Evolutionary conservation across 1,140 invertebrate genomes (phyloP).

Genomic region (Campoletis sonorensis): DNA sequence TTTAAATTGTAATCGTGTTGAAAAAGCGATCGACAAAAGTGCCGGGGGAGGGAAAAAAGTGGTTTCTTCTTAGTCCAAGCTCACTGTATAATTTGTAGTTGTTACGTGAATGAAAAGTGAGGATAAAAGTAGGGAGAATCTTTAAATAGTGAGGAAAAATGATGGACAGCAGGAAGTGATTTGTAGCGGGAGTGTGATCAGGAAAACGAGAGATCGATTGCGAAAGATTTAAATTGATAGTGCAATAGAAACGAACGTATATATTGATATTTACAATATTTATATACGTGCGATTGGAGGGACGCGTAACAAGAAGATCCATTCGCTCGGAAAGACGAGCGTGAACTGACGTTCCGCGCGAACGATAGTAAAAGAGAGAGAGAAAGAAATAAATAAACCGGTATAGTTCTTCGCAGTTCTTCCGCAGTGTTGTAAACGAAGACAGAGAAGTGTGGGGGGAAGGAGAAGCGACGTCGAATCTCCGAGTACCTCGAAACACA

Average conservation of each 20-base stretch:
- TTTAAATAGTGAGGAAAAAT: not conserved
- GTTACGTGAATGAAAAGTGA: not conserved
- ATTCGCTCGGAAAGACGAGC: not conserved
- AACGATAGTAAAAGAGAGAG: not conserved
- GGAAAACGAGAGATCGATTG: not conserved
- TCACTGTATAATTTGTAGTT: not conserved
- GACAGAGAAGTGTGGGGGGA: no score
- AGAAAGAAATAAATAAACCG: not conserved
- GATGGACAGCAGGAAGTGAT: not conserved
- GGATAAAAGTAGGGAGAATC: not conserved
- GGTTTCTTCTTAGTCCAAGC: not conserved
- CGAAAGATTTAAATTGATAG: not conserved
- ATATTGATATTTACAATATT: not conserved
- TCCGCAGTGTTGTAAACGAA: not conserved
- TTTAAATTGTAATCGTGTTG: not conserved
- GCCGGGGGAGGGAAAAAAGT: not conserved
- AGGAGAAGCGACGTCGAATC: not conserved
- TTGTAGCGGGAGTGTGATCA: not conserved
- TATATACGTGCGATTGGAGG: not conserved
- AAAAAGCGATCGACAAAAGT: not conserved
- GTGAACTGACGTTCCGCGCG: not conserved
- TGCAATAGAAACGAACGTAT: not conserved
- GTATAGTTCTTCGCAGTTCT: not conserved
- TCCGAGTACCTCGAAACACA: not conserved
- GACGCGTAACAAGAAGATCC: not conserved